Evolutionary conservation across 2,888 invertebrate species (phyloP), one percentile per base, ranked within the genome.

Genomic region (Nymphalis c-album): DNA sequence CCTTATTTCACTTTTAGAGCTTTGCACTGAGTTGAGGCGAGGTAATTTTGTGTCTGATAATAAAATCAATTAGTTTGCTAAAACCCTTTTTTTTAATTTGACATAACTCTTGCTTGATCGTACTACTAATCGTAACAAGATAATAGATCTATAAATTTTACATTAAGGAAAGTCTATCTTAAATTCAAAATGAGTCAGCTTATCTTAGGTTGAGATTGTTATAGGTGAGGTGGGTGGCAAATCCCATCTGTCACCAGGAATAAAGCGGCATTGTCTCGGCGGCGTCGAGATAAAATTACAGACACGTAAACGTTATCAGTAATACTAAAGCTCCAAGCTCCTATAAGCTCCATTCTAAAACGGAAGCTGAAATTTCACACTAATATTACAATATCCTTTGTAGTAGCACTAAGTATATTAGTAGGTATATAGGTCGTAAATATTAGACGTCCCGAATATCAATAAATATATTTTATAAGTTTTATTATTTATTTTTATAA

Each of bases 1-100:
- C 89, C 89, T 85, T 84, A 83, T 84, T 86, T 84, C 86, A 83
- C 85, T 87, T 84, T 82, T 76, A 80, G 76, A 72, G 72, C 74
- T 73, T 74, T 73, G 75, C 79, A 79, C 85, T 85, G 75, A 73
- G 78, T 73, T 74, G 74, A 66, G 74, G 68, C 69, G 78, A 81
- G 81, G 78, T 80, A 84, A 83, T 85, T 84, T 85, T 84, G 84
- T 85, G 85, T 87, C 87, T 81, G 80, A 80, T 50, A 17, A 45
- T 22, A 18, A 61, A 50, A n/a, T 51, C 18, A 16, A 50, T 50
- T 26, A 20, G 8, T 50, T 18, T 45, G 1, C 45, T 26, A 53
- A 53, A 31, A 7, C 16, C 13, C 0, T 40, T 40, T 4, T 40
- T 40, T 13, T 10, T 13, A 4, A 13, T 13, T 40, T 13, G 4